Evolutionary conservation across 1,140 invertebrate species (phyloP).

Genomic region (Halyomorpha halys): DNA sequence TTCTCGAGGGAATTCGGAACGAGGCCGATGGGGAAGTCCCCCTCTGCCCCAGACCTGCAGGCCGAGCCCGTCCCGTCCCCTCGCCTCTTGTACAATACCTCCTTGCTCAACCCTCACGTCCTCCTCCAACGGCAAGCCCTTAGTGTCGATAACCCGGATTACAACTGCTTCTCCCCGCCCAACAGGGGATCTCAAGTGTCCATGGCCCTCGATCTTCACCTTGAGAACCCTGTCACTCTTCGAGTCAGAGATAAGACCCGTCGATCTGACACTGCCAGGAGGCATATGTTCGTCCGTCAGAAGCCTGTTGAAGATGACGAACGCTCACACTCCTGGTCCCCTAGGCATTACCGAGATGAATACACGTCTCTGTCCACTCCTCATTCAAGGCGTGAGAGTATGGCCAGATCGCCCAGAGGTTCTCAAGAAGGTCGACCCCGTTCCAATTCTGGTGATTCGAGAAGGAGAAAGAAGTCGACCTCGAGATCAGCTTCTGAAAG

Average conservation of each 20-base stretch:
- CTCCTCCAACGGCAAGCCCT: slow-evolving; percentile 47
- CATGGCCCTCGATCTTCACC: slow-evolving; percentile 60
- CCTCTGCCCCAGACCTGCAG: slow-evolving; percentile 42
- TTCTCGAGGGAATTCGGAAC: slow-evolving; percentile 45
- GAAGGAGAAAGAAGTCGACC: slow-evolving; percentile 2
- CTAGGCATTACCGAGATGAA: slow-evolving; percentile 3
- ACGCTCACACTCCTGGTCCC: slow-evolving; percentile 25
- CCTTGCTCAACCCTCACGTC: slow-evolving; percentile 44
- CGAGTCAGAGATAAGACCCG: slow-evolving; percentile 49
- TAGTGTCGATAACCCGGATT: slow-evolving; percentile 47
- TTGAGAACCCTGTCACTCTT: slow-evolving; percentile 54
- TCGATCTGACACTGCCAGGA: slow-evolving; percentile 53
- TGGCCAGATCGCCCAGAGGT: neutral
- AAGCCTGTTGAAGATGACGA: slow-evolving; percentile 49
- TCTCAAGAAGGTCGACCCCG: slow-evolving; percentile 5
- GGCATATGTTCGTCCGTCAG: slow-evolving; percentile 63
- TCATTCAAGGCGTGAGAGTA: slow-evolving; percentile 19
- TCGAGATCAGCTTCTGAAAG: neutral
- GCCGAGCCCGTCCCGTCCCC: slow-evolving; percentile 22
- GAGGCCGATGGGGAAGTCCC: slow-evolving; percentile 39
- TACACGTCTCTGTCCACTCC: slow-evolving; percentile 19
- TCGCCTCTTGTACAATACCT: slow-evolving; percentile 45
- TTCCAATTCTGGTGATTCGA: slow-evolving; percentile 2
- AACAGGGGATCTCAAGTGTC: slow-evolving; percentile 39
- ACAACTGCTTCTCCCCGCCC: slow-evolving; percentile 32